Percentiles rank a stretch among this genome's conserved stretches.
These are phyloP conservation scores for Triops cancriformis DNA, from an alignment of 1,140 invertebrate genomes.

Conservation along the genomic window DNA sequence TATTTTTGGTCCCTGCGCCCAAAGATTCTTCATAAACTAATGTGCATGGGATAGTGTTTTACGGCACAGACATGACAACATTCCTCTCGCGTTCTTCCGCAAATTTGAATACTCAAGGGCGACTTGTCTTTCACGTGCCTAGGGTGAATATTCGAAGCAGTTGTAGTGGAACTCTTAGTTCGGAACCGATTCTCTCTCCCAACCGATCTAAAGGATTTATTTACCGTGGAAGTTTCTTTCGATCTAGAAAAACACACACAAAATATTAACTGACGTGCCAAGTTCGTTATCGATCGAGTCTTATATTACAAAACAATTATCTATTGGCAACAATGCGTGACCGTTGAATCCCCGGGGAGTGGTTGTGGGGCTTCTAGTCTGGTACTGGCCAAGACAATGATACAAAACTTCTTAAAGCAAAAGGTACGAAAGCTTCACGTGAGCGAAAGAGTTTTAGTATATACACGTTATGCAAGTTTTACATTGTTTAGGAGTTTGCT, in stretches of 20 bases:
- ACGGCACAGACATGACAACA: not conserved
- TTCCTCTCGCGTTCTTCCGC: slow-evolving; percentile 8
- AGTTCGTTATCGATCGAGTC: slow-evolving; percentile 3
- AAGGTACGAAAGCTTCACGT: not conserved
- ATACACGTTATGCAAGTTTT: not conserved
- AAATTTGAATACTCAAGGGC: slow-evolving; percentile 13
- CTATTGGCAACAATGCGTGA: not conserved
- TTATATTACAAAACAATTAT: not conserved
- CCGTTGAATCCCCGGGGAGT: not conserved
- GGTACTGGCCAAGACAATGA: not conserved
- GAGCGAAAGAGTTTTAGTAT: slow-evolving; percentile 1
- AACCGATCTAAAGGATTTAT: not conserved
- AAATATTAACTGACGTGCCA: not conserved
- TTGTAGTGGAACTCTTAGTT: not conserved
- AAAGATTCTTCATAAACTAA: too few species aligned
- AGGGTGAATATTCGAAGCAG: not conserved
- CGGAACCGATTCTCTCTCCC: not conserved
- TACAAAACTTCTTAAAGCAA: not conserved
- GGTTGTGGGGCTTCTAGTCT: slow-evolving; percentile 12
- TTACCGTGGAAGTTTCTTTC: not conserved
- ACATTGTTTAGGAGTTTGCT: not conserved
- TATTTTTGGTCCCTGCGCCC: not conserved
- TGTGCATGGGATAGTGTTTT: not conserved
- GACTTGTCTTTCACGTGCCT: slow-evolving; percentile 3
- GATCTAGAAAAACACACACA: not conserved